Percentiles rank a stretch among this genome's conserved stretches.
These are phyloP conservation scores for Anhinga anhinga DNA, from an alignment of 2,113 vertebrate species.

Conservation along the genomic window DNA sequence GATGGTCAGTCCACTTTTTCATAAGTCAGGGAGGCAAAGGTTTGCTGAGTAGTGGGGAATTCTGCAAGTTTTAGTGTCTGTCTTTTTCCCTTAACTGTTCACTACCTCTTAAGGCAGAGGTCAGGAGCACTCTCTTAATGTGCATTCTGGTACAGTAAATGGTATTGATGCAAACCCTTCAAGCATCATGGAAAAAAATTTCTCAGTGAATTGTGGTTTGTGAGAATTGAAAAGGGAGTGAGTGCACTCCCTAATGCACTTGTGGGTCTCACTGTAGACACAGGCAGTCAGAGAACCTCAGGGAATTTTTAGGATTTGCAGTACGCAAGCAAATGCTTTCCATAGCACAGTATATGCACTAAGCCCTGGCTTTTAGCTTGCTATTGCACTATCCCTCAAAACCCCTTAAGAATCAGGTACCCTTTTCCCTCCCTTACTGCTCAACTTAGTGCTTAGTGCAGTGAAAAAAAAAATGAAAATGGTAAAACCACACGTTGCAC, in stretches of 20 bases:
- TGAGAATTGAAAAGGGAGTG: neutral
- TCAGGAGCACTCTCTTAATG: neutral
- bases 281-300: neutral
- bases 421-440: neutral
- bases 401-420: neutral
- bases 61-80: constrained; percentile 1
- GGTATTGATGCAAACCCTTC: neutral
- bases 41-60: constrained; percentile 25
- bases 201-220: neutral
- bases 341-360: neutral
- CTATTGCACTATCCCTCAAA: neutral
- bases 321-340: neutral
- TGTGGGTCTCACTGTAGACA: neutral
- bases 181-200: neutral
- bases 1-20: constrained; percentile 5
- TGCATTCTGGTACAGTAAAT: neutral
- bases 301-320: neutral
- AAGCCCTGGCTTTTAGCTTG: neutral
- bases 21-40: neutral
- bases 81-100: neutral
- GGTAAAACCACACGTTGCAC: neutral
- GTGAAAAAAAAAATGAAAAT: neutral
- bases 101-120: neutral
- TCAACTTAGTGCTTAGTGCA: neutral
- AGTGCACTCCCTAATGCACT: neutral